phyloP scores from a whole-genome alignment of 1,140 invertebrate species.

The Oedothorax gibbosus region DNA sequence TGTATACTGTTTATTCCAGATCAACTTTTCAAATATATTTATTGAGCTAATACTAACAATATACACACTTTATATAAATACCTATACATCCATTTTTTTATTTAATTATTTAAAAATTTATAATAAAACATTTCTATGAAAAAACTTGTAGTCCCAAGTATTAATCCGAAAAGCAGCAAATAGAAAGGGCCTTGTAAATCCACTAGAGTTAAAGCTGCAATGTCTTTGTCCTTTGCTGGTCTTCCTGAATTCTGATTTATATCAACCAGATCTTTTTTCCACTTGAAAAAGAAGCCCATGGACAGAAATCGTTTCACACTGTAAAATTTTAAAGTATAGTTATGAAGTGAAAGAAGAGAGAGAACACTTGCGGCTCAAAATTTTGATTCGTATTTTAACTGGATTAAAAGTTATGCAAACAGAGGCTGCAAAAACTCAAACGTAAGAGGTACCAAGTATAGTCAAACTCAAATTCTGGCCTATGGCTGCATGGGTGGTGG shows the following conservation, averaged over 20 bases:
- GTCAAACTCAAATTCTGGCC: neutral
- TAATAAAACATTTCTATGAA: neutral
- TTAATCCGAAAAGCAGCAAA: neutral
- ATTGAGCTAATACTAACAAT: too few relatives aligned
- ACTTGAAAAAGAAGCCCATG: neutral
- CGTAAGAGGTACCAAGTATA: neutral
- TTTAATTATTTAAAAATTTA: too few relatives aligned
- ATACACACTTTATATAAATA: too few relatives aligned
- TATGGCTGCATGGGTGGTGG: neutral
- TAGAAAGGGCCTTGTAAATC: slow-evolving; percentile 24
- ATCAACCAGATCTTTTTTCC: slow-evolving; percentile 10
- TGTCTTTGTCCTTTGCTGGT: neutral
- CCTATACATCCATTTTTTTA: too few relatives aligned
- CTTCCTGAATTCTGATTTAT: neutral
- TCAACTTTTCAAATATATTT: too few relatives aligned
- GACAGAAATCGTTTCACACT: slow-evolving; percentile 15
- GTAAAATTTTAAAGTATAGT: neutral
- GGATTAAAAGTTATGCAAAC: neutral
- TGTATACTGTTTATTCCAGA: too few relatives aligned
- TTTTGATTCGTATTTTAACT: neutral
- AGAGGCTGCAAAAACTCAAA: neutral
- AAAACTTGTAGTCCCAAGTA: neutral
- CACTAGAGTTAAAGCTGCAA: neutral
- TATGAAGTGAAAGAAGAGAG: neutral
- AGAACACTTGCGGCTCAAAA: neutral